Evolutionary conservation across 2,113 vertebrate genomes (phyloP).

Genomic region (Scopus umbretta): DNA sequence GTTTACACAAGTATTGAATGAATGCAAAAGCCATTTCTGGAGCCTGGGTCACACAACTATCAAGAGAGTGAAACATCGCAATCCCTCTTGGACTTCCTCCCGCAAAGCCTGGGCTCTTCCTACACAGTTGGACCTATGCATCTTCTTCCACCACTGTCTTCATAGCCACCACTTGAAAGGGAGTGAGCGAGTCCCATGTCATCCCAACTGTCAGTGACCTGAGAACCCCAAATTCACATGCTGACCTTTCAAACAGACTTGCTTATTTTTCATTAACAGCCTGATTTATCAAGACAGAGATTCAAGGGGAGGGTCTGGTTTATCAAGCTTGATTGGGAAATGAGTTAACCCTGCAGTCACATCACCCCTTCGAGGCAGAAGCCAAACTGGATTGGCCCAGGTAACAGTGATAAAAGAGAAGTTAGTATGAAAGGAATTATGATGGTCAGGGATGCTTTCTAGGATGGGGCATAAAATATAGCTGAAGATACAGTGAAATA

Average conservation of each 20-base stretch:
- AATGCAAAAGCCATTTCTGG: not conserved
- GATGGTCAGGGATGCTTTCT: not conserved
- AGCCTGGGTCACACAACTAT: not conserved
- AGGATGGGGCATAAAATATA: not conserved
- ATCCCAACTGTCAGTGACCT: not conserved
- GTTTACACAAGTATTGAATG: not conserved
- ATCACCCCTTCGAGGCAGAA: not conserved
- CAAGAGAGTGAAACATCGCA: not conserved
- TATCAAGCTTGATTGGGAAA: not conserved
- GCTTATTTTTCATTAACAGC: not conserved
- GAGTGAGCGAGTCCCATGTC: not conserved
- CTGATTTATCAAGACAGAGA: not conserved
- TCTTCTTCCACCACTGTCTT: not conserved
- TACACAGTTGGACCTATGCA: not conserved
- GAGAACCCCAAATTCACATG: not conserved
- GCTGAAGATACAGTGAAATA: not conserved
- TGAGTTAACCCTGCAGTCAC: not conserved
- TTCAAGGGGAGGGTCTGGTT: not conserved
- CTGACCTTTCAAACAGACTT: not conserved
- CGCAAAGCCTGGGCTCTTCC: not conserved
- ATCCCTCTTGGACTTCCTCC: not conserved
- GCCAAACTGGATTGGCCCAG: not conserved
- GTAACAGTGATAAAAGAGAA: not conserved
- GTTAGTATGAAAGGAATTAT: not conserved
- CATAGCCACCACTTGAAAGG: not conserved